Base-by-base conservation (phyloP, 2,888 invertebrate species). In the Fragum fragum region DNA sequence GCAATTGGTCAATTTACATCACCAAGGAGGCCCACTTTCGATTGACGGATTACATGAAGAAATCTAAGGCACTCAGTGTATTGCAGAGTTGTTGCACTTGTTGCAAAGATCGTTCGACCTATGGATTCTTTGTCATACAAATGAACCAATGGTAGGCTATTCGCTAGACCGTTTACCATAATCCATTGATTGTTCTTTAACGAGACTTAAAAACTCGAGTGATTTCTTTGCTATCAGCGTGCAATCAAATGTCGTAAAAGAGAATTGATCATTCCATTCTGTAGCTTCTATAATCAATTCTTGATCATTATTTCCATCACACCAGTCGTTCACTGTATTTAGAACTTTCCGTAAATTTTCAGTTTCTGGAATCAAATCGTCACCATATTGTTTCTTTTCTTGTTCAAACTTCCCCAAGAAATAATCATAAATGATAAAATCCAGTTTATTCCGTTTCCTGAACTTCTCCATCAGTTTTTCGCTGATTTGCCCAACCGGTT, bases 191-290 rank as follows among this genome's bases (percentile, higher is more conserved):
- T 2, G 11, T 11, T 32, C 23, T 23, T 69, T 73, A 21, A 78
- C 23, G 3, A 59, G 29, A 9, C 47, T 21, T 3, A 78, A 63
- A 28, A 79, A 79, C 0, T 16, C 16, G 6, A 70, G n/a, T 70
- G 73, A 73, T 26, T 53, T 21, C 36, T 74, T 70, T 16, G 36
- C 26, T 63, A 79, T 52, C 14, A 79, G 52, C 21, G 53, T 36
- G n/a, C 79, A 79, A 18, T 79, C 79, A 28, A 21, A 0, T 16
- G 63, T 32, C 7, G 26, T 70, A 1, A 79, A 14, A 0, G n/a
- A 16, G 28, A 79, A 79, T n/a, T 52, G 26, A 39, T 70, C 39
- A 47, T 70, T 53, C 70, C 70, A 70, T 28, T 53, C 28, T 26
- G 70, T 53, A n/a, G 26, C 53, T 28, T 26, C 53, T 3, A 70